Base-by-base conservation (phyloP, 1,140 invertebrate genomes). In the Drosophila trapezifrons region DNA sequence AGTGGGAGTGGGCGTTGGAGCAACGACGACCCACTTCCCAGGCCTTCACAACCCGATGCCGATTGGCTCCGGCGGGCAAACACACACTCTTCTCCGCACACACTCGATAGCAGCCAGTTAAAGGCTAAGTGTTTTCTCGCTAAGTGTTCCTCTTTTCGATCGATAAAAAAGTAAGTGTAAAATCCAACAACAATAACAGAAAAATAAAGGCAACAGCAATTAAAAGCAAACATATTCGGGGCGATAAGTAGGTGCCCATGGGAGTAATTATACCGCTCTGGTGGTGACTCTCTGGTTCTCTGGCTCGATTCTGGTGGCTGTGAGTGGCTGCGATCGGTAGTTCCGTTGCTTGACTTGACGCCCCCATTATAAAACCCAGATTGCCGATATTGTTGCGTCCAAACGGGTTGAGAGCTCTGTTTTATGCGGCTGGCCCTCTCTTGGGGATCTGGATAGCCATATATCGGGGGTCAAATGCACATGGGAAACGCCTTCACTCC, bases 221-320 rank as follows among this genome's bases (percentile, higher is more conserved):
- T 71, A 71, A 71, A 71, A 71, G 37, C 65, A 15, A 58, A 58
- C 67, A 70, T 62, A 47, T 70, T 37, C 54, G 27, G 10, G 29
- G 25, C 73, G 74, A 77, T 77, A 76, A 77, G 73, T 76, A 76
- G 74, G 73, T 76, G 74, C 74, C 56, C 74, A 76, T 76, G 74
- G 74, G 74, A 77, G 45, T 40, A 55, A 77, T 77, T 62, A 51
- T 40, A 25, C 69, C 40, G 38, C 35, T 25, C 35, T 47, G 43
- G 59, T 29, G 32, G 20, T 32, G 9, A 9, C 3, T 32, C 29
- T 29, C 22, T 22, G 22, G 22, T 22, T 22, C 17, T 54, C 20
- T 18, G 38, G 13, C 27, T 15, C 37, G 12, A 17, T 35, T 27
- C 42, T 58, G 63, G 63, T 59, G 55, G 42, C 46, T 67, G 38